Conservation (phyloP, 2,113 vertebrate species). For the Eupsittula cactorum region DNA sequence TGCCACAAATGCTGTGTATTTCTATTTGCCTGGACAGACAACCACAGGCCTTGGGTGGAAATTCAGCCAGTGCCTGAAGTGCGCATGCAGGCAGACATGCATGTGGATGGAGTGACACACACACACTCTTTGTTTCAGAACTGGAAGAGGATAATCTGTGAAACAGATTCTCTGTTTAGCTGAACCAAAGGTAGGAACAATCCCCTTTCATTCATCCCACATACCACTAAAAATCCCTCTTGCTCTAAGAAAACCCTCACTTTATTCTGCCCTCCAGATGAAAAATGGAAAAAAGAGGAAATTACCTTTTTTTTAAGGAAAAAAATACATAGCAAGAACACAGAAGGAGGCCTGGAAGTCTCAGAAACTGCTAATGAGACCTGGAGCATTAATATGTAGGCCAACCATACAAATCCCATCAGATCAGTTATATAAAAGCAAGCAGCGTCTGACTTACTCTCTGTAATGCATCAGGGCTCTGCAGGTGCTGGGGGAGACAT, state of each 20-base stretch:
- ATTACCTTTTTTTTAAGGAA: not conserved
- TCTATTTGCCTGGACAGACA: not conserved
- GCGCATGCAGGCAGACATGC: not conserved
- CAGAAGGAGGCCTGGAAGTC: not conserved
- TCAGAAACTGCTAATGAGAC: not conserved
- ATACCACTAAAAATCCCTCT: fast-evolving
- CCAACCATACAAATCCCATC: not conserved
- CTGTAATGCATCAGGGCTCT: not conserved
- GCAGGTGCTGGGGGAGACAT: not conserved
- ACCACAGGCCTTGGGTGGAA: not conserved
- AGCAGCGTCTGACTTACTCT: not conserved
- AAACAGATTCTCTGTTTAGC: not conserved
- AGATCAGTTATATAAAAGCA: not conserved
- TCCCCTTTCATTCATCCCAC: not conserved
- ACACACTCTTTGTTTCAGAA: not conserved
- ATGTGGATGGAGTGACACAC: not conserved
- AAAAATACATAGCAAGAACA: not conserved
- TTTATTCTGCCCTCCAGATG: not conserved
- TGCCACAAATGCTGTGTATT: not conserved
- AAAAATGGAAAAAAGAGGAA: not conserved
- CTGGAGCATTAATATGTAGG: conserved; percentile 17
- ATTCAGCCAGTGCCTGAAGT: not conserved
- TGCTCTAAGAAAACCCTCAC: not conserved
- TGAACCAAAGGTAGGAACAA: not conserved
- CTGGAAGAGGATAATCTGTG: not conserved